Base-by-base conservation (phyloP, 1,140 invertebrate genomes). In the Musca vetustissima region DNA sequence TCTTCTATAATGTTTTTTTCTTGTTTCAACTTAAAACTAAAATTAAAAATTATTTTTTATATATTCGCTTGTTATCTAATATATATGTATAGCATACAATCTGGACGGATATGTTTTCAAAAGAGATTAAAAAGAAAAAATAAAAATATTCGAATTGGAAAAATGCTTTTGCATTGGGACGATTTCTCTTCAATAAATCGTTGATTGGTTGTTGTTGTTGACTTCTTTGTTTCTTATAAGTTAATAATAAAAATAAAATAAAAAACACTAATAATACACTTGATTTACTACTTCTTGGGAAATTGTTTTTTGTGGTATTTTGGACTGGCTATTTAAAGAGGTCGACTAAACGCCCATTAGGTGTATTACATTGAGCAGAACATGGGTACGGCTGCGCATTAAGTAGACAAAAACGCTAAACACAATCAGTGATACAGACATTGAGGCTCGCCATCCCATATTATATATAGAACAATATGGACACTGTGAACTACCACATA, bases 401-500 rank as follows among this genome's bases (percentile, higher is more conserved):
- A 81, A 70, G 55, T 79, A 81, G 59, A 81, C 72, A 28, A 81
- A 81, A 4, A 81, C 75, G 59, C 79, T 81, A 57, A 81, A 81
- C 70, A 80, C 77, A 17, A 81, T 32, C 65, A 80, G 72, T 25
- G 78, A 76, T 49, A 80, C 50, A 19, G 79, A 79, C 76, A 81
- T 74, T 55, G 75, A 78, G 8, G 76, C 67, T 15, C 76, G 78
- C 73, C 76, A 76, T 21, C 89, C 90, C 47, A 87, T 82, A 75
- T 94, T 95, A 84, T 94, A 96, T 72, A 95, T 94, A 24, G 93
- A 91, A 84, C 96, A 98, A 80, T 98, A 98, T 0, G 96, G 96
- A 84, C 97, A 99, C 82, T 98, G 96, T 53, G 94, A 98, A 21
- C 95, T 98, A 36, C 96, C 97, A 80, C 96, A 99, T n/a, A 98